Evolutionary conservation across 2,888 invertebrate species (phyloP), one percentile per base, ranked within the genome.

Genomic region (Perdita meconis): DNA sequence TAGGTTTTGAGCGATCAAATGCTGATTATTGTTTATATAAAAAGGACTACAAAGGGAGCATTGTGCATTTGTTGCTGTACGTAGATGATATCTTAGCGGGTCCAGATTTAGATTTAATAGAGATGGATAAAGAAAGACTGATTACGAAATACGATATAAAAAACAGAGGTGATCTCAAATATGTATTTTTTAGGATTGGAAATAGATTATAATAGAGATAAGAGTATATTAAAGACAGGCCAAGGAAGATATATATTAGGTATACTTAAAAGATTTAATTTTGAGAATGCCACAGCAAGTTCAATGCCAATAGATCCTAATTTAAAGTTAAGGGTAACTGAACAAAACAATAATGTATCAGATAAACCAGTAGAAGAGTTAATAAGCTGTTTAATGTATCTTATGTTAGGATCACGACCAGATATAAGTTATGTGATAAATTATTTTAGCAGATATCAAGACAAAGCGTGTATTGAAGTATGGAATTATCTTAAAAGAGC

Each of bases 371-470:
- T 38, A 2, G 38, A 50, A 13, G 24, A 50, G 24, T 6, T 50
- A 6, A 50, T 50, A 50, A 13, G 50, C 12, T 50, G 50, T 6
- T 50, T 50, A 50, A 50, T 24, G 50, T 50, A 50, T 26, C 24
- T 50, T 16, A 50, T 50, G 50, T 13, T 50, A 26, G 50, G 26
- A 2, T 24, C 50, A 10, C 26, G 50, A 1, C 50, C 50, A 24
- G 50, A 50, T 50, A 50, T 24, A 24, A 50, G 50, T 6, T 50
- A 12, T 50, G n/a, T n/a, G n/a, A n/a, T n/a, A n/a, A n/a, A n/a
- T n/a, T n/a, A n/a, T n/a, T n/a, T n/a, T n/a, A n/a, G n/a, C n/a
- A n/a, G n/a, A n/a, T n/a, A n/a, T n/a, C n/a, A n/a, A n/a, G n/a
- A n/a, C n/a, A n/a, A n/a, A n/a, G n/a, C n/a, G n/a, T n/a, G n/a